Evolutionary conservation across 2,797 vertebrate genomes (phyloP), one percentile per base, ranked within the genome.

Genomic region (Molothrus aeneus): DNA sequence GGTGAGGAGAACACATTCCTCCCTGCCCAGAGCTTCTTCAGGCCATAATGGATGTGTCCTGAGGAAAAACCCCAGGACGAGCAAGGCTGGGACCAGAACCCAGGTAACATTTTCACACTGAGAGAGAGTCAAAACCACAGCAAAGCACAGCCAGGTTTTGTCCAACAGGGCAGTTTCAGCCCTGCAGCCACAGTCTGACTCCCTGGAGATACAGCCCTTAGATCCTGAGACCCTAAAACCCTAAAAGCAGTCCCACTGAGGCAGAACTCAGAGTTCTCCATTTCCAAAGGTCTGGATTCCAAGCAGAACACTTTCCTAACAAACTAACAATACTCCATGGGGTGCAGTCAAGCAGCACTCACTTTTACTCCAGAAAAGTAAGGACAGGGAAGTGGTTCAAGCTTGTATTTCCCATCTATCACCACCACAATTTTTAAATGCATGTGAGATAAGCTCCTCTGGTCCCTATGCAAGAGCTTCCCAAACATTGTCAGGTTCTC

Each of bases 91-190:
- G 29, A 42, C 7, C 43, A 73, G 22, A 71, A 59, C 1, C 2
- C 68, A 29, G 17, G 26, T 17, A 71, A 56, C 14, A 19, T 18
- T 40, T 60, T 7, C 13, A 31, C 7, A 1, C 34, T 3, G 25
- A 51, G 0, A 45, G 20, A 51, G 0, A 45, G 20, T 1, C 9
- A 12, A 38, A 32, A 64, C 31, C 50, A 54, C 59, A 85, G 45
- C 38, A 80, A 80, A 88, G 45, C 38, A 80, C 78, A 88, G 57
- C 10, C 61, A 68, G 2, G 4, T 79, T 54, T 61, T 51, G 24
- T 11, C 28, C 63, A 65, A 25, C 15, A 59, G 17, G 21, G 31
- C 43, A 82, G 9, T 47, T 77, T 53, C 11, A 68, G 16, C 28
- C 24, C 65, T 83, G 28, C 31, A 87, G 56, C 10, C 80, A 92